Conservation (phyloP, 2,888 invertebrate genomes). For the Drosophila macrospina region DNA sequence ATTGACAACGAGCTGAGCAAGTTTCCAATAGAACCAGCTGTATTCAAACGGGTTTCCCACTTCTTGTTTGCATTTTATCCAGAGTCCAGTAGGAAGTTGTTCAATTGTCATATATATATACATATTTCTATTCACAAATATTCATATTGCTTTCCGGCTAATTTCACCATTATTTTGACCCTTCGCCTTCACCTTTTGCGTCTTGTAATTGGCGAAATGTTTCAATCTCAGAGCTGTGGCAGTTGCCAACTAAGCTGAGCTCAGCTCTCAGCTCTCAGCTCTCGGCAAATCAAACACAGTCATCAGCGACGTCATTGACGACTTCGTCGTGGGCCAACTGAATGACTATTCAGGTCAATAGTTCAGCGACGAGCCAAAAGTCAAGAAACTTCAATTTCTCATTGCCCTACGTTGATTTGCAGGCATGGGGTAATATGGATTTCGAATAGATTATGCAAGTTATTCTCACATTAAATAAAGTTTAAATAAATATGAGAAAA, state of each 20-base stretch:
- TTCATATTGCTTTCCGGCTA: slow-evolving; percentile 20
- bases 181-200: slow-evolving; percentile 46
- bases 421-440: slow-evolving; percentile 14
- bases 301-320: slow-evolving; percentile 66
- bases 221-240: slow-evolving; percentile 56
- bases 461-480: slow-evolving; percentile 2
- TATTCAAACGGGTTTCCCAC: slow-evolving; percentile 44
- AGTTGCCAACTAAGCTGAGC: slow-evolving; percentile 17
- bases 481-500: background rate
- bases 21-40: slow-evolving; percentile 39
- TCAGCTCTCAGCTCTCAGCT: slow-evolving; percentile 17
- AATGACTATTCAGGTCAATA: slow-evolving; percentile 73
- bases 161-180: slow-evolving; percentile 55
- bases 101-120: slow-evolving; percentile 4
- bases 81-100: too few species aligned
- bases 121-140: slow-evolving; percentile 19
- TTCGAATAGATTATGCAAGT: background rate
- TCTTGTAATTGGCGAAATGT: slow-evolving; percentile 70
- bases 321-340: slow-evolving; percentile 62
- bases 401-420: slow-evolving; percentile 39
- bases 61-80: too few species aligned
- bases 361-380: slow-evolving; percentile 61
- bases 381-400: slow-evolving; percentile 59
- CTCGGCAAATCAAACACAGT: slow-evolving; percentile 70
- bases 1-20: slow-evolving; percentile 57